A percentile compares a stretch with the other conserved stretches of the same genome.
These are phyloP conservation scores for Oceanodroma leucorhoa DNA, from an alignment of 2,797 vertebrate species.

Conservation along the genomic window DNA sequence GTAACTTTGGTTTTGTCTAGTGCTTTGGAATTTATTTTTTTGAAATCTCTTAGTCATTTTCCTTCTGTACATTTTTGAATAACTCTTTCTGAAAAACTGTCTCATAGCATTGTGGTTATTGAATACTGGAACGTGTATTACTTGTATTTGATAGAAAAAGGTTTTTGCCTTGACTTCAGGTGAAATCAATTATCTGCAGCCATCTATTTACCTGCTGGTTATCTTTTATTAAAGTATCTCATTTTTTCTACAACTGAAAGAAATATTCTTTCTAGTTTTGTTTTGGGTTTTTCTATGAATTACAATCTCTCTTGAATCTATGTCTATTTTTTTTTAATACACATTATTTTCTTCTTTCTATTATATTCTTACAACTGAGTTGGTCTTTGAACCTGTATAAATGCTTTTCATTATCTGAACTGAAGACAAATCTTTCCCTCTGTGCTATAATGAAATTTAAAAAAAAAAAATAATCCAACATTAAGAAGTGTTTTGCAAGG, in stretches of 20 bases:
- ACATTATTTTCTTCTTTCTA: background rate
- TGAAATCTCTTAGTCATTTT: background rate
- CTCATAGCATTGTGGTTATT: background rate
- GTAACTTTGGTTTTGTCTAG: background rate
- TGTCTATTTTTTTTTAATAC: background rate
- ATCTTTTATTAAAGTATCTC: background rate
- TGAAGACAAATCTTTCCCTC: background rate
- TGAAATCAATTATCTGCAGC: background rate
- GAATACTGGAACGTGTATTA: background rate
- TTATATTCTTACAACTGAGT: background rate
- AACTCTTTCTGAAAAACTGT: background rate
- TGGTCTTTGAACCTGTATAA: background rate
- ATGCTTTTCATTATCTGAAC: background rate
- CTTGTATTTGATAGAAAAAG: background rate
- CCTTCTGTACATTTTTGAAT: background rate
- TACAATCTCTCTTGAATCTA: background rate
- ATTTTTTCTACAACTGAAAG: background rate
- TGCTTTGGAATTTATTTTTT: background rate
- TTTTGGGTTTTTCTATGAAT: rapidly evolving
- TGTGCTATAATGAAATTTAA: background rate
- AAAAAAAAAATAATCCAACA: background rate
- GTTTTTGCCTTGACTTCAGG: background rate
- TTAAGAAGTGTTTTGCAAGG: background rate
- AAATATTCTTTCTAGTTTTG: background rate
- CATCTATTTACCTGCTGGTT: background rate